Evolutionary conservation across 2,888 invertebrate genomes (phyloP).

Genomic region (Oscheius sp.): DNA sequence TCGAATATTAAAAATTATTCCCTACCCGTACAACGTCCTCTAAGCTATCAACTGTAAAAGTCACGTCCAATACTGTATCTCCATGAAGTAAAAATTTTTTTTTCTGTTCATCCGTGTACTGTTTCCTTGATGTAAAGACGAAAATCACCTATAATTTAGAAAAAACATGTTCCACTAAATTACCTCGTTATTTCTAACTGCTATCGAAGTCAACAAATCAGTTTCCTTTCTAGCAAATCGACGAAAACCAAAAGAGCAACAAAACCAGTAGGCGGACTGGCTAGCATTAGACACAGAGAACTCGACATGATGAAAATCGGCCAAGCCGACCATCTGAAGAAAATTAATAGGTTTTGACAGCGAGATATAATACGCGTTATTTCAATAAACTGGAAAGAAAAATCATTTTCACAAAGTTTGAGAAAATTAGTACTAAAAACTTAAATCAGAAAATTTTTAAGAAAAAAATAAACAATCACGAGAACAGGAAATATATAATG

Average conservation of each 20-base stretch:
- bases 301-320: slow-evolving; percentile 56
- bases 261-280: slow-evolving; percentile 67
- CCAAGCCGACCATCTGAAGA: slow-evolving; percentile 26
- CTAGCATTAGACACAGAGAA: slow-evolving; percentile 62
- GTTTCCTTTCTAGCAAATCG: slow-evolving; percentile 53
- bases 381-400: too few relatives aligned
- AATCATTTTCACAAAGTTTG: too few relatives aligned
- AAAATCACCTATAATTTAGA: slow-evolving; percentile 81
- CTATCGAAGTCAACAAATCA: slow-evolving; percentile 43
- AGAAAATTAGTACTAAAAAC: too few relatives aligned
- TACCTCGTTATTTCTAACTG: slow-evolving; percentile 60
- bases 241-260: slow-evolving; percentile 63
- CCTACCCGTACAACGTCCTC: slow-evolving; percentile 80
- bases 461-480: too few relatives aligned
- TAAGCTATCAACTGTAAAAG: slow-evolving; percentile 90
- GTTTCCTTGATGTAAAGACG: slow-evolving; percentile 87
- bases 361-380: too few relatives aligned
- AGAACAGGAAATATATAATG: too few relatives aligned
- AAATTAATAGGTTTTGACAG: too few relatives aligned
- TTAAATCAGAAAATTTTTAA: too few relatives aligned
- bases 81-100: slow-evolving; percentile 86
- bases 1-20: too few relatives aligned
- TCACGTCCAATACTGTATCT: slow-evolving; percentile 93
- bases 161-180: neutral
- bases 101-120: slow-evolving; percentile 75